Evolutionary conservation across 2,888 invertebrate species (phyloP), one percentile per base, ranked within the genome.

Genomic region (Panopea generosa): DNA sequence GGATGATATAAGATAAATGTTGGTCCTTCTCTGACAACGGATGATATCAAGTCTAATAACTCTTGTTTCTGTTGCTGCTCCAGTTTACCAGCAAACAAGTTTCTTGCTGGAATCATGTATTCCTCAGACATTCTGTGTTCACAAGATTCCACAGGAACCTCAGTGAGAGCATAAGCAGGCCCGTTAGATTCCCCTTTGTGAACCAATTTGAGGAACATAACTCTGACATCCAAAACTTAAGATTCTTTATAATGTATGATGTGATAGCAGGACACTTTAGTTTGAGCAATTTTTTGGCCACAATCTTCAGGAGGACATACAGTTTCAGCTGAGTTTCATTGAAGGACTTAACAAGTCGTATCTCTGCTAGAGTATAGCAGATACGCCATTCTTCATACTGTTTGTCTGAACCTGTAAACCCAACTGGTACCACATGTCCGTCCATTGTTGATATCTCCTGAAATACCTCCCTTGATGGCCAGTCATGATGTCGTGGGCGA

Each of bases 221-320:
- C 26, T 68, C 68, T 24, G 27, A 9, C 16, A 60, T n/a, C 60
- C 61, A 61, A 22, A 68, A 61, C 0, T 43, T 24, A 2, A 65
- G 43, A 24, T 71, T 71, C 40, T 71, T 71, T 9, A 65, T 59
- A 11, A 63, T 29, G 22, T 71, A 71, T 2, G 71, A 71, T 9
- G 57, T 40, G 0, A 71, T 52, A 20, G 52, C 49, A 1, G 20
- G 22, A 22, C 50, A 38, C 6, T 57, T 29, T 0, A 33, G 55
- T 7, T 40, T 26, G 7, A 60, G 22, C 9, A 47, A 1, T 14
- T 68, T n/a, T 33, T 52, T 71, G n/a, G 52, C 27, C 11, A 71
- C 29, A 11, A 40, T 45, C 45, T 50, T 49, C 9, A 65, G 20
- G 6, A 59, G 14, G 2, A 45, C 55, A 24, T 47, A 50, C 65